Base-by-base conservation (phyloP, 2,797 vertebrate species). In the Chaetodon trifasciatus region DNA sequence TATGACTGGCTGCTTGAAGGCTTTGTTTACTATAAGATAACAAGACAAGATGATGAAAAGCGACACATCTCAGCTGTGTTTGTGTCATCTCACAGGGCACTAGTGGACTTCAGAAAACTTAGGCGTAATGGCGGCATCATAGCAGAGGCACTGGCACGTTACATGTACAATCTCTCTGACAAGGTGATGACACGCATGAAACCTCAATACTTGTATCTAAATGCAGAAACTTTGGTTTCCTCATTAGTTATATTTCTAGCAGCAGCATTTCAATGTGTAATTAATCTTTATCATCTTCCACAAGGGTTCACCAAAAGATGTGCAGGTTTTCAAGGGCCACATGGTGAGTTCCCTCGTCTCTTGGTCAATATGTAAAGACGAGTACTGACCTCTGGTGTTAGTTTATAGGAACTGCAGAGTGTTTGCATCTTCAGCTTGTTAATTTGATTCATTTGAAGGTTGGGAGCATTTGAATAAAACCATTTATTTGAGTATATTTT, bases 91-190 rank as follows among this genome's bases (percentile, higher is more conserved):
- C 47, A 44, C 68, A 97, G 96, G 80, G 92, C 94, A 47, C 94
- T 94, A 35, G 91, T 96, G 78, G 96, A 97, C 86, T 86, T 94
- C 53, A 93, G 92, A 82, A 96, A 95, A 79, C 91, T 97, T 39
- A 95, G 93, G 55, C 92, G 96, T 9, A 97, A 96, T 19, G 87
- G 93, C 0, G 52, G 96, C 77, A 90, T 96, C 52, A 77, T 97
- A 49, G 95, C 94, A 12, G 96, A 97, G 83, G 84, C 95, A 0
- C 88, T 97, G 78, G 95, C 92, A 1, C 91, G 94, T 35, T 94
- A 91, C 19, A 94, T 97, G 92, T 97, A 94, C 82, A 95, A 95
- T 69, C 91, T 96, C 24, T 94, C 96, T 16, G 93, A 95, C 80
- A 94, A 95, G 95, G 96, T 96, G 71, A 90, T 23, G 44, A 8